Percentiles rank a stretch among this genome's conserved stretches.
phyloP scores from a whole-genome alignment of 2,113 vertebrate species.

The Dinomys branickii region DNA sequence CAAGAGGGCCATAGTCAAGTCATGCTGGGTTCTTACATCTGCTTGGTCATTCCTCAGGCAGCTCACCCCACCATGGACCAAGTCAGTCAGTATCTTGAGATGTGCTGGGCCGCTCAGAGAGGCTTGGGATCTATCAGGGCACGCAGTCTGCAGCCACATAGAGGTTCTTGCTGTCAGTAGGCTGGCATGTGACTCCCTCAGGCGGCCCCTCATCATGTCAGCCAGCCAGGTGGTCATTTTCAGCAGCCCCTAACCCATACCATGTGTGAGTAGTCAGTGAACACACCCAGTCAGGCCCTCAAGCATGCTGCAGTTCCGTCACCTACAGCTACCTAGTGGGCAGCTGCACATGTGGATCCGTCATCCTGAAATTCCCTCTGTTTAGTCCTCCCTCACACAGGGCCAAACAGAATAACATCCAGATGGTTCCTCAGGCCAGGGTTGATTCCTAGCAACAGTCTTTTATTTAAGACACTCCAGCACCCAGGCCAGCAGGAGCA shows the following conservation, averaged over 20 bases:
- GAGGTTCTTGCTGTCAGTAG: not conserved
- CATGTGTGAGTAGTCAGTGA: not conserved
- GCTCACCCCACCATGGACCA: not conserved
- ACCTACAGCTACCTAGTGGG: conserved; percentile 31
- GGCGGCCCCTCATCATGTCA: not conserved
- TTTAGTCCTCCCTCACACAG: not conserved
- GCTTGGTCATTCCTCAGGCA: conserved; percentile 12
- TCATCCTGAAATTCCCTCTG: conserved; percentile 6
- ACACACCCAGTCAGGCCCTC: not conserved
- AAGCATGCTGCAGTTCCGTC: not conserved
- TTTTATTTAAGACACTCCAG: not conserved
- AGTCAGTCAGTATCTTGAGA: not conserved
- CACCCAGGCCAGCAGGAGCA: not conserved
- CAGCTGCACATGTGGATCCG: not conserved
- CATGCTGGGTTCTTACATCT: not conserved
- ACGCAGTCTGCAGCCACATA: not conserved
- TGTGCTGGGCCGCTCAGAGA: not conserved
- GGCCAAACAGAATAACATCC: not conserved
- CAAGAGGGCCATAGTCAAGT: not conserved
- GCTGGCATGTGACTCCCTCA: not conserved
- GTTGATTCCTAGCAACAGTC: conserved; percentile 1
- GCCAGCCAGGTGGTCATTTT: not conserved
- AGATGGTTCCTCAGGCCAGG: not conserved
- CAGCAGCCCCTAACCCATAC: not conserved
- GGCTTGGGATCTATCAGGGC: not conserved